phyloP scores from a whole-genome alignment of 1,140 invertebrate genomes.

The Leptinotarsa texana region DNA sequence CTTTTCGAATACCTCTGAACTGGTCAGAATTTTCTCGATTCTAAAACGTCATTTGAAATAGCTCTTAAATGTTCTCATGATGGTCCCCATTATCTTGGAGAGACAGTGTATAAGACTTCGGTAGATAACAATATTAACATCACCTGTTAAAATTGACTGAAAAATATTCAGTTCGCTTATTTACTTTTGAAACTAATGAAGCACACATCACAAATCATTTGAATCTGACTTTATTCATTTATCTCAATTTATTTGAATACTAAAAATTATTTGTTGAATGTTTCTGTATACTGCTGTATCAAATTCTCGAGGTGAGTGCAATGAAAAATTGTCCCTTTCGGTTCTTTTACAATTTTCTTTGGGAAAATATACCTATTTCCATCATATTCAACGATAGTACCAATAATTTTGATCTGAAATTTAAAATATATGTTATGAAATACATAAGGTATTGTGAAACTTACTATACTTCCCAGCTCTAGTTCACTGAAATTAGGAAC shows the following conservation, averaged over 20 bases:
- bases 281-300: slow-evolving; percentile 14
- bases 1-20: no score
- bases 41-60: no score
- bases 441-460: background rate
- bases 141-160: background rate
- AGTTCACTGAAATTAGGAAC: slow-evolving; percentile 11
- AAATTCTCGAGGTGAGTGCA: slow-evolving; percentile 11
- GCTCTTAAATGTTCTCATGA: no score
- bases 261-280: slow-evolving; percentile 1
- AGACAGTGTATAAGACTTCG: no score
- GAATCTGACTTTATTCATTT: background rate
- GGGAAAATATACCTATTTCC: slow-evolving; percentile 21
- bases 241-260: slow-evolving; percentile 6
- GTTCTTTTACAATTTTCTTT: slow-evolving; percentile 15
- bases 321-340: background rate
- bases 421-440: no score
- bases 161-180: background rate
- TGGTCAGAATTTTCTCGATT: no score
- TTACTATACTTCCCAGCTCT: slow-evolving; percentile 21
- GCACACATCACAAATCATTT: background rate
- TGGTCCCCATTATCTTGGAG: no score
- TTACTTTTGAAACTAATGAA: background rate
- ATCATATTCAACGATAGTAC: slow-evolving; percentile 11
- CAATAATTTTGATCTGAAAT: slow-evolving; percentile 21
- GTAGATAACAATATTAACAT: background rate